Evolutionary conservation across 1,140 invertebrate genomes (phyloP), one percentile per base, ranked within the genome.

Genomic region (Chrysopa pallens): DNA sequence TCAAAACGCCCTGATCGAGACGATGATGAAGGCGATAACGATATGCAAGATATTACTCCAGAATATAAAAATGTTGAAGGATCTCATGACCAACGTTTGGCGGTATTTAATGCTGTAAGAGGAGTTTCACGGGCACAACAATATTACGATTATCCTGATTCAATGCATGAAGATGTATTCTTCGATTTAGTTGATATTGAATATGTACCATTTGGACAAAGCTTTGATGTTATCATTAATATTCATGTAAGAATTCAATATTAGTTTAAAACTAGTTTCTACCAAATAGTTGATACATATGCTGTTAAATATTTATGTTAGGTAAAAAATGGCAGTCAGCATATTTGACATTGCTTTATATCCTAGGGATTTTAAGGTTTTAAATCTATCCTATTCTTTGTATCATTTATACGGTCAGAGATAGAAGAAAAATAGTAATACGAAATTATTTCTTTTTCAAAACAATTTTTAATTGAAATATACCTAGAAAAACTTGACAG

Each of bases 11-110:
- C 73, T 2, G 73, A 70, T 40, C 51, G 62, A 15, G 66, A 70
- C 46, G 71, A 75, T 47, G 72, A 77, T 42, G 65, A 76, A 39
- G 74, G 70, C 2, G 72, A 79, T 43, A 62, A 61, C 33, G 78
- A 80, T 48, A 58, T 74, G 54, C 61, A 76, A 50, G 77, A 84
- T 50, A 69, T 86, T 13, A 81, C 78, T 2, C 53, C 64, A 29
- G 59, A 69, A 29, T 87, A 83, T 57, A 87, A 87, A 63, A 70
- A 72, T 31, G 57, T 66, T 39, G 80, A 84, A 62, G 73, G 68
- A n/a, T 64, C 70, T 0, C 59, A 67, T 35, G 66, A 69, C 4
- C 78, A 83, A 55, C 64, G 76, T 28, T 53, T 75, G 15, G 64
- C 74, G 5, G 66, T 80, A 6, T 70, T 74, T 39, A 77, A 75